Evolutionary conservation across 2,888 invertebrate species (phyloP).

Genomic region (Oscheius onirici): DNA sequence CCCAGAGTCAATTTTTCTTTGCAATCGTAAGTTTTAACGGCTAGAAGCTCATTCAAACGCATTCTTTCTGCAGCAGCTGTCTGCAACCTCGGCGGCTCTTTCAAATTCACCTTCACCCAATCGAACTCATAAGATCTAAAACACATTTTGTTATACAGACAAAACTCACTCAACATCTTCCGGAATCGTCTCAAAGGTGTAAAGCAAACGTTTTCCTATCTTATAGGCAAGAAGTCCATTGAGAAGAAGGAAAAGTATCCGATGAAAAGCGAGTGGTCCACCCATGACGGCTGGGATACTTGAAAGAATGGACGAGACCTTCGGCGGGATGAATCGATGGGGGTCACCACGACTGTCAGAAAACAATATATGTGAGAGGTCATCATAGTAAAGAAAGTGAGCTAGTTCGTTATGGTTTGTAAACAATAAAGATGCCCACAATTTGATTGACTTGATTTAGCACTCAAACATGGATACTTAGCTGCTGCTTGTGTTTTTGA

Average conservation of each 20-base stretch:
- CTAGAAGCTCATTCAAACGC: constrained; percentile 32
- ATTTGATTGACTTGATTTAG: too few relatives aligned
- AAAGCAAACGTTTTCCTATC: neutral
- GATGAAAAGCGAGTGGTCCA: constrained; percentile 7
- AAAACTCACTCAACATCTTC: constrained; percentile 4
- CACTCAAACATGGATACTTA: too few relatives aligned
- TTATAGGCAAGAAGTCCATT: constrained; percentile 8
- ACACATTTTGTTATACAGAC: neutral
- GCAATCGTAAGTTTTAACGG: constrained; percentile 25
- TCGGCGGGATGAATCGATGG: constrained; percentile 27
- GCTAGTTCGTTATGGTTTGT: too few relatives aligned
- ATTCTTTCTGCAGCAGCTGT: constrained; percentile 16
- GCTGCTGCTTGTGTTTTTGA: too few relatives aligned
- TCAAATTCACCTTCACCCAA: constrained; percentile 18
- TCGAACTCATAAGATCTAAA: neutral
- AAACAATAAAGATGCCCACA: too few relatives aligned
- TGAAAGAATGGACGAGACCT: constrained; percentile 21
- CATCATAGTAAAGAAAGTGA: too few relatives aligned
- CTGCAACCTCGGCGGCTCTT: constrained; percentile 17
- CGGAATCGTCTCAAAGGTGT: neutral
- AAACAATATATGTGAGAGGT: constrained; percentile 12
- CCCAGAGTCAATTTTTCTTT: constrained; percentile 16
- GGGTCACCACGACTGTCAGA: constrained; percentile 14
- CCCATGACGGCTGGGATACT: neutral
- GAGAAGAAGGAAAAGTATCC: constrained; percentile 6